Base-by-base conservation (phyloP, 1,140 invertebrate species). In the Microvelia longipes region DNA sequence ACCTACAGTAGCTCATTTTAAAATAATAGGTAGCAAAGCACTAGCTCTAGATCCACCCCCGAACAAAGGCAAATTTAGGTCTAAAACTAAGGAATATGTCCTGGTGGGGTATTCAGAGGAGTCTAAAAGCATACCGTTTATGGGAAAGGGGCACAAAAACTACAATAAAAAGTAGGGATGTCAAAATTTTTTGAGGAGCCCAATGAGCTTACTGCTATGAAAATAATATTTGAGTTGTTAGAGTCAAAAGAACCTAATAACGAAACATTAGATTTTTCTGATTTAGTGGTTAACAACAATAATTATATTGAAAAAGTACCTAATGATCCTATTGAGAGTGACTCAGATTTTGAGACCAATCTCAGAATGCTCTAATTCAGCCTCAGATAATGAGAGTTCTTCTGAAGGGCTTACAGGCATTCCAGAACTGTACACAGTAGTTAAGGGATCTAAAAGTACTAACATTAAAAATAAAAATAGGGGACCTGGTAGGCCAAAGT, bases 31-130 rank as follows among this genome's bases (percentile, higher is more conserved):
- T 29, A 67, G 50, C n/a, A 69, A 35, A 73, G 74, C 63, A 15
- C 67, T n/a, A 69, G 66, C 73, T 28, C 62, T 76, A 66, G 68
- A 73, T 28, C 75, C 71, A 15, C 71, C 74, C 28, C 66, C 73
- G 27, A 73, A 71, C 35, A 62, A 67, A 68, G 62, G 71, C 11
- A 78, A 79, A 69, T 75, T 76, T 25, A 71, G 74, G 26, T 27
- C 30, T 15, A 73, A 73, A 68, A 73, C 74, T 14, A 61, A 50
- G 29, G 67, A 75, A 70, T 73, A 75, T 60, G 72, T 77, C 1
- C 72, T 80, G 62, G 66, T 79, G n/a, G 77, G 77, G 15, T 69
- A 65, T 29, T 28, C 62, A 27, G 61, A 64, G 29, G 29, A 69
- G 15, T n/a, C 2, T 24, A 69, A n/a, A 65, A 24, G 69, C 30